phyloP scores from a whole-genome alignment of 2,113 vertebrate species.

The Coregonus clupeaformis region DNA sequence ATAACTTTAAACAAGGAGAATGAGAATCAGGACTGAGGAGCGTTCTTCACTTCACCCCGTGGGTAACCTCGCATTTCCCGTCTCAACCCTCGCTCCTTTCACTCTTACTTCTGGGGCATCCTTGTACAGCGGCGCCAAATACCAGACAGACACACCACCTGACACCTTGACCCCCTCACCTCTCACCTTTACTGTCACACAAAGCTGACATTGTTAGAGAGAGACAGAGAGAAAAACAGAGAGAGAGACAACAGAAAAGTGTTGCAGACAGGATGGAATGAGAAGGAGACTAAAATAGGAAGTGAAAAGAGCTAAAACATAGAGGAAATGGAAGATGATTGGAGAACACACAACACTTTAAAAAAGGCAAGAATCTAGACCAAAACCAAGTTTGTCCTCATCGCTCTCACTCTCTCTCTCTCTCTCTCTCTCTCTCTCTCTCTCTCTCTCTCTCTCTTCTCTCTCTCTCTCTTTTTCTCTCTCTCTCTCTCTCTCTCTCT shows the following conservation, averaged over 20 bases:
- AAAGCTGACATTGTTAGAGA: constrained; percentile 50
- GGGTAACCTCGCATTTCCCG: background rate
- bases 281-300: background rate
- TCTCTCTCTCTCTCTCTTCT: no score
- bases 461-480: no score
- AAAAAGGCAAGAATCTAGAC: constrained; percentile 7
- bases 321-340: background rate
- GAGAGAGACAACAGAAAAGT: background rate
- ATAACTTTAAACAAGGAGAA: background rate
- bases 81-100: background rate
- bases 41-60: constrained; percentile 12
- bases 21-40: background rate
- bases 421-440: background rate
- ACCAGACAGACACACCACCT: constrained; percentile 70
- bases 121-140: constrained; percentile 63
- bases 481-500: background rate
- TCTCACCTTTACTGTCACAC: constrained; percentile 61
- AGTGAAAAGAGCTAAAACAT: background rate
- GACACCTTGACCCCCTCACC: constrained; percentile 68
- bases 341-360: background rate
- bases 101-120: background rate
- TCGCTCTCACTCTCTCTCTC: constrained; percentile 16
- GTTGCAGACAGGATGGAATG: background rate
- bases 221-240: constrained; percentile 14
- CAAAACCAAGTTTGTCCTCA: constrained; percentile 26